Evolutionary conservation across 1,140 invertebrate genomes (phyloP), one percentile per base, ranked within the genome.

Genomic region (Watersipora subatra): DNA sequence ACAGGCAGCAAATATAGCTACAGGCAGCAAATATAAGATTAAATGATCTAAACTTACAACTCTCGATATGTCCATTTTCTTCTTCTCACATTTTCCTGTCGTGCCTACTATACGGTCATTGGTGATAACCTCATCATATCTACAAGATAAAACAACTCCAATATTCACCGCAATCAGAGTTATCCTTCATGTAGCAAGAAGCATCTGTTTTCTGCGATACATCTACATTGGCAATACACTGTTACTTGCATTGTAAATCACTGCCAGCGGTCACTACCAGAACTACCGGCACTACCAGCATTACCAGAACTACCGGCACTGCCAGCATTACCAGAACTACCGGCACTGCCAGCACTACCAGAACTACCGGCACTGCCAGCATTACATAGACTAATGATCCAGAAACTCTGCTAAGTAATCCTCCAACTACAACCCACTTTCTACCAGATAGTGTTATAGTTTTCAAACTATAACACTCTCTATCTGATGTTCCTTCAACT

Each of bases 91-190:
- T 59, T 59, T 59, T 12, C 58, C 58, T 12, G 22, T 22, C 17
- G 58, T 24, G 17, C 58, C 58, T 17, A 59, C 27, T 12, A 59
- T 59, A 12, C 58, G 7, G 7, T 59, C 58, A 28, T 17, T 59
- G 22, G 7, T 59, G 58, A 59, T 28, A 17, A 24, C 22, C 27
- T 59, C 58, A 59, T 59, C 58, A 59, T 59, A 59, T 28, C 58
- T 59, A 59, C 58, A 59, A 22, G 22, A 59, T 59, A 28, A 7
- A 28, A 59, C 58, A 59, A 12, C 58, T 25, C 22, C 22, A 12
- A 22, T 46, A 7, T 46, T 46, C 34, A 46, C 7, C 58, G 7
- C 22, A 22, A 28, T 22, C 7, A 28, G 22, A 59, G 46, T 55
- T 17, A 55, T 17, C 17, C 46, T 17, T 55, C 46, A 22, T 22